Evolutionary conservation across 2,888 invertebrate species (phyloP), one percentile per base, ranked within the genome.

Genomic region (Rhyacophila evoluta): DNA sequence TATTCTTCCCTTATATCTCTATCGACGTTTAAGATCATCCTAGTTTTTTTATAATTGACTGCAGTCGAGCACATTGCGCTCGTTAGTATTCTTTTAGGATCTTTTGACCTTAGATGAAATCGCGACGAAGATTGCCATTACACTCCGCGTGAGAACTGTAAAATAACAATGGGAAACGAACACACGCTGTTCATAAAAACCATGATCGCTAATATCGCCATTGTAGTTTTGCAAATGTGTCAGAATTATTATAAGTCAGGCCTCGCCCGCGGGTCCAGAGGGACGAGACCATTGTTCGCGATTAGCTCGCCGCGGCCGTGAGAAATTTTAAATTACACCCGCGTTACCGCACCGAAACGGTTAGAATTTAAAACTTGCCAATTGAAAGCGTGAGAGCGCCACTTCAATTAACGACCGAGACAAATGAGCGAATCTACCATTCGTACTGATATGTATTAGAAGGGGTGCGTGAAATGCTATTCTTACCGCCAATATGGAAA

Each of bases 221-320:
- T 55, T 55, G 55, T 55, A 55, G 29, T 55, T 55, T 55, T 55
- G 55, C 55, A 55, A 55, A 41, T 41, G 55, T 55, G 55, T 19
- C 55, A 6, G 55, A 55, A 55, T 55, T 55, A 55, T 55, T 55
- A 55, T n/a, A 55, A 55, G n/a, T n/a, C n/a, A n/a, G 55, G 25
- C 55, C 55, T 55, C 19, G 55, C 55, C 10, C 55, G 8, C 2
- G 55, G 12, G 55, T 55, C 10, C 55, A 19, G 19, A 15, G 55
- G 25, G 55, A 55, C 55, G 10, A 55, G 19, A 12, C 55, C 2
- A 55, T 55, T 55, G 55, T 55, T 55, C 19, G 10, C 8, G 55
- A 8, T 55, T 55, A 19, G 2, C 12, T 5, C 55, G 4, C 55
- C 25, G 10, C 55, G 19, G 55, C 8, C 55, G 55, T 55, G 55